These are phyloP conservation scores for Stictonetta naevosa DNA, from an alignment of 2,113 vertebrate genomes.

Conservation along the genomic window DNA sequence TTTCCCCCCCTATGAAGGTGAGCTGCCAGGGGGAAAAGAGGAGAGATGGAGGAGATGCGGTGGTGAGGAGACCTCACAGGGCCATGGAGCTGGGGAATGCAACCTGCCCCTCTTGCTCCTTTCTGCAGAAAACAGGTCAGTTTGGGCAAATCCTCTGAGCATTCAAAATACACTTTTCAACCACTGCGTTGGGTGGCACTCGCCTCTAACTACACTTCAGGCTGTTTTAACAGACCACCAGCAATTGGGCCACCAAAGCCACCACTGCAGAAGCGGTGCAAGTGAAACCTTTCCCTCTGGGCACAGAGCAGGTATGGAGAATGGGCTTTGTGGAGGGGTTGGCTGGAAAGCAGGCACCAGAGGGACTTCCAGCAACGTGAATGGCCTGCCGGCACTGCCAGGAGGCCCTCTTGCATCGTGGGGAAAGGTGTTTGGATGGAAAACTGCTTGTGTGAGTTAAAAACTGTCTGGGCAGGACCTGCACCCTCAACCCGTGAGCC, in stretches of 20 bases:
- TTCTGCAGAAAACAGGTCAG: background rate
- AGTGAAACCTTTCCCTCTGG: background rate
- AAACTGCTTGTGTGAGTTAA: background rate
- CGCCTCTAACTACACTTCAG: background rate
- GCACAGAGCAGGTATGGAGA: accelerated
- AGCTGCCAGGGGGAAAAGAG: slow-evolving; percentile 75
- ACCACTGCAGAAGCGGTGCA: accelerated
- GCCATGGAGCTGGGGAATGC: no score
- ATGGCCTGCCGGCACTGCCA: background rate
- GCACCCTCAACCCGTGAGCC: background rate
- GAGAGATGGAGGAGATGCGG: accelerated
- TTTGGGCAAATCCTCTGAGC: background rate
- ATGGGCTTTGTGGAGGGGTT: accelerated
- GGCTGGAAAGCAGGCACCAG: background rate
- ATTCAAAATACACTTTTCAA: background rate
- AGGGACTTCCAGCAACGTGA: accelerated
- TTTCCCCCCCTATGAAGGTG: slow-evolving; percentile 88
- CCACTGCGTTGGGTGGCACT: background rate
- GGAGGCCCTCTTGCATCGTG: accelerated
- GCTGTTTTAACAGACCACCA: background rate
- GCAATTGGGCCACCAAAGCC: background rate
- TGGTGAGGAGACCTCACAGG: background rate
- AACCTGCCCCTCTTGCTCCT: background rate
- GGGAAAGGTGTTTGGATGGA: background rate
- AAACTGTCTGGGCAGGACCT: background rate